Conservation (phyloP, 2,113 vertebrate species). For the Chaetops frenatus region DNA sequence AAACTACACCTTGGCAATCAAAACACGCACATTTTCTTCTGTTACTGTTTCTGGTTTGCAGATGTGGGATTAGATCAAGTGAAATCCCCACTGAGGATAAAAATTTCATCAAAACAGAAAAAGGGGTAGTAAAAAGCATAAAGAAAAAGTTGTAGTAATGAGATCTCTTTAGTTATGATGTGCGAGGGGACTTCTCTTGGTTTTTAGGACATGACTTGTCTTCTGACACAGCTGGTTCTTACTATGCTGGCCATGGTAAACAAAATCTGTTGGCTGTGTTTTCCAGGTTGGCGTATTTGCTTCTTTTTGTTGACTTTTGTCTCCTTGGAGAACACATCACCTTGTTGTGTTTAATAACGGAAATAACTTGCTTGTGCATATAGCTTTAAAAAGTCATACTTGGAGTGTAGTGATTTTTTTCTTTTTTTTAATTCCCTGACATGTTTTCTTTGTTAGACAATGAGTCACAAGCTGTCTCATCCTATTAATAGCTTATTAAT, state of each 20-base stretch:
- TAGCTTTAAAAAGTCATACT: background rate
- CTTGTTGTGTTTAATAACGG: background rate
- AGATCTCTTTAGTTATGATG: background rate
- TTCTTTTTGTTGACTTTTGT: background rate
- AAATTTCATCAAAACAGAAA: background rate
- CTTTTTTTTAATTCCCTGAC: background rate
- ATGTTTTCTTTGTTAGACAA: constrained; percentile 16
- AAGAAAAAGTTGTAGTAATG: background rate
- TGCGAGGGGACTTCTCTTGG: background rate
- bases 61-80: background rate
- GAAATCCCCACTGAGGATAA: background rate
- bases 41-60: background rate
- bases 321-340: background rate
- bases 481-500: constrained; percentile 44
- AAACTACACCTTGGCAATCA: background rate
- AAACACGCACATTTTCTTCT: background rate
- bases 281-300: background rate
- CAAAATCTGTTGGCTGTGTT: background rate
- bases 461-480: constrained; percentile 32
- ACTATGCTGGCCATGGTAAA: background rate
- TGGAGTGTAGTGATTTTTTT: background rate
- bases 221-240: background rate
- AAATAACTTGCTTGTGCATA: background rate
- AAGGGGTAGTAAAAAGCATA: background rate
- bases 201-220: background rate